Evolutionary conservation across 2,888 invertebrate genomes (phyloP).

Genomic region (Polydrusus cervinus): DNA sequence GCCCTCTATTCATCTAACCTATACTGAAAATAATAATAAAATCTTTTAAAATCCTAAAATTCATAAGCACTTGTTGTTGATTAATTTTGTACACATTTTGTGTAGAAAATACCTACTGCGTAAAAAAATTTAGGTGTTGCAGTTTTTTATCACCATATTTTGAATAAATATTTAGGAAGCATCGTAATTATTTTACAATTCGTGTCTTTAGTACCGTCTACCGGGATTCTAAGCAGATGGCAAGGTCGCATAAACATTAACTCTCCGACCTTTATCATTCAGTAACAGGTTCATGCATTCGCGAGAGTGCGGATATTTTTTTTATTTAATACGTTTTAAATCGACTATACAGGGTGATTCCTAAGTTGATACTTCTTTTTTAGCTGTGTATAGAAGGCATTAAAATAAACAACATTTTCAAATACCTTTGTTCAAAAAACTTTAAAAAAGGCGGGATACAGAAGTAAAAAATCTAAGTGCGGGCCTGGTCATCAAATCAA

Average conservation of each 20-base stretch:
- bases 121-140: slow-evolving; percentile 24
- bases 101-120: slow-evolving; percentile 33
- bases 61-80: background rate
- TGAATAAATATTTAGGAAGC: slow-evolving; percentile 7
- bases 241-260: background rate
- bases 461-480: no score
- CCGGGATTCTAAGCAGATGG: background rate
- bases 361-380: no score
- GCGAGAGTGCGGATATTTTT: background rate
- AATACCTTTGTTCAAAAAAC: no score
- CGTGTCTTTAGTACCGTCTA: background rate
- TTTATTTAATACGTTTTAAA: no score
- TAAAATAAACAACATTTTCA: no score
- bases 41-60: background rate
- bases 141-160: slow-evolving; percentile 21
- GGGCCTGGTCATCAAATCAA: no score
- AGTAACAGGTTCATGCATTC: background rate
- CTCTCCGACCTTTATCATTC: background rate
- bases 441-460: no score
- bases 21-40: background rate
- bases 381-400: no score
- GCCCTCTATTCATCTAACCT: slow-evolving; percentile 15
- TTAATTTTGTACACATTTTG: background rate
- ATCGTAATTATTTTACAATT: background rate
- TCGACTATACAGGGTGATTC: no score